Base-by-base conservation (phyloP, 2,797 vertebrate genomes). In the Siniperca undulata region DNA sequence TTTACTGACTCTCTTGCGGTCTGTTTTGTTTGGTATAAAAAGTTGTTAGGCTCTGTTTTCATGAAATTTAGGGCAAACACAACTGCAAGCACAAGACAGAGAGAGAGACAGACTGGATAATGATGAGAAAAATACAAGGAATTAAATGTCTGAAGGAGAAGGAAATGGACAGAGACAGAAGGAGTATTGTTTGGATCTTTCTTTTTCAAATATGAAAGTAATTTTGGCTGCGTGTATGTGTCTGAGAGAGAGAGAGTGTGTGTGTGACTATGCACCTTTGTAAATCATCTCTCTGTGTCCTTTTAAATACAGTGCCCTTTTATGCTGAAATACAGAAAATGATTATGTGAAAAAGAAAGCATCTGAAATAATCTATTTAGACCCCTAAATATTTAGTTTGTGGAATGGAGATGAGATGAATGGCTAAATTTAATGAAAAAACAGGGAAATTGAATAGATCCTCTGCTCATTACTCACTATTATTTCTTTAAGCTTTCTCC, bases 51-150 rank as follows among this genome's bases (percentile, higher is more conserved):
- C 27, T 64, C 22, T 62, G 17, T 77, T 78, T 81, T 84, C 44
- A 38, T 56, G 52, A 80, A 69, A 88, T 84, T 75, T 53, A 27
- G 67, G 75, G 36, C 52, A 75, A 65, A 77, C 34, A 66, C 27
- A 69, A 60, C 42, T 42, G 30, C 36, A 61, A 34, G 69, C 22
- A 13, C 50, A 48, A 55, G 14, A 38, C 24, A 59, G 7, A 56
- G 30, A 48, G 55, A 42, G 5, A 65, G 60, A 79, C 2, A 11
- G n/a, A 72, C 14, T 17, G 44, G 6, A 4, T 67, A 42, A 74
- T 76, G 42, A 82, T 70, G 44, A 81, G 5, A 55, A 36, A 65
- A 55, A 79, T 60, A 46, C 6, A 74, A 50, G 24, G 77, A 56
- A 73, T 50, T 17, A 7, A 24, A 82, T 50, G 13, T 80, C 34